These are phyloP conservation scores for Sarcophaga peregrina DNA, from an alignment of 1,140 invertebrate species.

Conservation along the genomic window DNA sequence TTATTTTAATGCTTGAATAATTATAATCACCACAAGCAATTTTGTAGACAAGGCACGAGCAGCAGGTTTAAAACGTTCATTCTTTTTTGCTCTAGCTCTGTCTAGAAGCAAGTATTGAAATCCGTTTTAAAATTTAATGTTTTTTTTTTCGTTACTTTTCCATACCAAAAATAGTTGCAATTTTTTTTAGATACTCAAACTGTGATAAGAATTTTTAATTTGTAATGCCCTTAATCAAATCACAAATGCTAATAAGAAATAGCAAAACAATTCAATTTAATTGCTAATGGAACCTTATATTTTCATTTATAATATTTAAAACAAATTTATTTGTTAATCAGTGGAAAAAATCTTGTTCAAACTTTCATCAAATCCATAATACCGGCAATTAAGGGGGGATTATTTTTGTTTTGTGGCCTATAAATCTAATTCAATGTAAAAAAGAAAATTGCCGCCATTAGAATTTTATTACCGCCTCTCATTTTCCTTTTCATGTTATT, in stretches of 20 bases:
- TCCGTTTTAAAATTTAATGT: background rate
- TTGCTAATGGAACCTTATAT: background rate
- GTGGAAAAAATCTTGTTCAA: background rate
- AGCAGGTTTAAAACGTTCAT: background rate
- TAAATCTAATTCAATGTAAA: too few relatives aligned
- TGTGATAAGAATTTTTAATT: constrained; percentile 10
- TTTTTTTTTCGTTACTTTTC: background rate
- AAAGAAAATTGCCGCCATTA: too few relatives aligned
- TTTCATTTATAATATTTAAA: background rate
- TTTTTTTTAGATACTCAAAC: background rate
- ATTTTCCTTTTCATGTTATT: too few relatives aligned
- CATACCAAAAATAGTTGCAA: background rate
- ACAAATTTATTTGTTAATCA: too few relatives aligned
- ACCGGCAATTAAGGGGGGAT: too few relatives aligned
- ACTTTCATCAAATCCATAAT: background rate
- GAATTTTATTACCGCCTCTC: too few relatives aligned
- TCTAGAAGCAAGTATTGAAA: background rate
- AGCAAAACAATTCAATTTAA: background rate
- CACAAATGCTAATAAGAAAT: background rate
- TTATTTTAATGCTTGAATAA: constrained; percentile 12
- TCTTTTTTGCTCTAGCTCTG: background rate
- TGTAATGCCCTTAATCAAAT: background rate
- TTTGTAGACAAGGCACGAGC: background rate
- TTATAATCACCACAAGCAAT: background rate
- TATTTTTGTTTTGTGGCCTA: too few relatives aligned